Base-by-base conservation (phyloP, 2,797 vertebrate species). In the Protosalanx chinensis region DNA sequence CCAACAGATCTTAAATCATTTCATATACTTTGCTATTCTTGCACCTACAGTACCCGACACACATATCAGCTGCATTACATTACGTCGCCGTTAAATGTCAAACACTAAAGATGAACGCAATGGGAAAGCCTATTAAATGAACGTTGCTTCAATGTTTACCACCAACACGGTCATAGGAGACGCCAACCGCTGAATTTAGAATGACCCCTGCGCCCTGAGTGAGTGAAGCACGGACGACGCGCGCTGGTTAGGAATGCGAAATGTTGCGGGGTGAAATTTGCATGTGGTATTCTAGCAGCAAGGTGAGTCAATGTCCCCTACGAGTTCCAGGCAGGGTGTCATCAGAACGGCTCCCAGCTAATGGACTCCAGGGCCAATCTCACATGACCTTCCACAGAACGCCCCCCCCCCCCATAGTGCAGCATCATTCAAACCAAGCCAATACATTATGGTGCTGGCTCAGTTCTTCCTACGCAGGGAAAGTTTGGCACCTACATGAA, bases 161-260 rank as follows among this genome's bases (percentile, higher is more conserved):
- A 67, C 18, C 18, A 16, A 56, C 51, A 56, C 18, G 16, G 65
- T 53, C 65, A 67, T 10, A 10, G 65, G 46, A 67, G 27, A 30
- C 53, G 23, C 27, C 3, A 23, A 66, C 41, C 27, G 10, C 16
- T 67, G 27, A 59, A 82, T 81, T 76, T 82, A 71, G 73, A 79
- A 74, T 76, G 78, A 74, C 68, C 72, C 65, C 67, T 51, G 72
- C 65, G 72, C 74, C 72, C 76, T 68, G 66, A 73, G 56, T 35
- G 3, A 62, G 59, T 63, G 84, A 63, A 84, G 67, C 74, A 71
- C 46, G 15, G 18, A 4, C 58, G 75, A 76, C 72, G 49, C 64
- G 53, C 30, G 62, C n/a, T 2, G 64, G 64, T 72, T 57, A 8
- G 5, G 85, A 84, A 79, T 85, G 68, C 41, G 32, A 83, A 82